Evolutionary conservation across 2,888 invertebrate species (phyloP).

Genomic region (Choreutis nemorana): DNA sequence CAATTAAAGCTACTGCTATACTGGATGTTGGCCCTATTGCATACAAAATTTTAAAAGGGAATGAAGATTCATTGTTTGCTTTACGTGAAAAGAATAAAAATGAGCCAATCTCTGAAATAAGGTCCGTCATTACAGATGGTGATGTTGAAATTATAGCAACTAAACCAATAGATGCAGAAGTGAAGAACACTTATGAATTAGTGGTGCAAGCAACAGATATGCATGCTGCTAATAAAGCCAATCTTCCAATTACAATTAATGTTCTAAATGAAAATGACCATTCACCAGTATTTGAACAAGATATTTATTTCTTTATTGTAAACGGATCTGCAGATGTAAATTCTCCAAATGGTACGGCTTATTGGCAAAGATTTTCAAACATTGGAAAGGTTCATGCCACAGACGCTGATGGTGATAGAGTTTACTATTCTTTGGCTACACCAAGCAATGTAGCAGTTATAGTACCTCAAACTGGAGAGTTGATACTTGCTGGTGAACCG

Average conservation of each 20-base stretch:
- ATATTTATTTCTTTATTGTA: slow-evolving; percentile 79
- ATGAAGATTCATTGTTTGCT: slow-evolving; percentile 77
- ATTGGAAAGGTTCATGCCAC: slow-evolving; percentile 87
- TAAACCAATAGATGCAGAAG: slow-evolving; percentile 81
- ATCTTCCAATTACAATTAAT: slow-evolving; percentile 77
- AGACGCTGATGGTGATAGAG: slow-evolving; percentile 90
- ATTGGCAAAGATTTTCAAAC: slow-evolving; percentile 81
- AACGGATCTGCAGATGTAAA: slow-evolving; percentile 69
- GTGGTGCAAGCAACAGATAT: slow-evolving; percentile 83
- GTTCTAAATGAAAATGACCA: slow-evolving; percentile 93
- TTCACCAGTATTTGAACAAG: slow-evolving; percentile 82
- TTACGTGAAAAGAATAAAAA: slow-evolving; percentile 66
- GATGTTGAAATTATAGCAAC: slow-evolving; percentile 81
- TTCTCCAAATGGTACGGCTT: slow-evolving; percentile 67
- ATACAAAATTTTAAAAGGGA: slow-evolving; percentile 82
- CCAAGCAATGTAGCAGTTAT: slow-evolving; percentile 87
- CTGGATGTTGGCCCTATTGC: slow-evolving; percentile 73
- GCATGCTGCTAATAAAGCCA: slow-evolving; percentile 81
- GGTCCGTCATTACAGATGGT: slow-evolving; percentile 62
- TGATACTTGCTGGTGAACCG: slow-evolving; percentile 84
- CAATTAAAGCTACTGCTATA: slow-evolving; percentile 76
- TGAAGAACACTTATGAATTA: slow-evolving; percentile 73
- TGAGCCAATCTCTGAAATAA: slow-evolving; percentile 48
- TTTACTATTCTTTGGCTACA: slow-evolving; percentile 85
- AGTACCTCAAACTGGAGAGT: slow-evolving; percentile 91